These are phyloP conservation scores for Myripristis murdjan DNA, from an alignment of 2,797 vertebrate genomes.

Conservation along the genomic window DNA sequence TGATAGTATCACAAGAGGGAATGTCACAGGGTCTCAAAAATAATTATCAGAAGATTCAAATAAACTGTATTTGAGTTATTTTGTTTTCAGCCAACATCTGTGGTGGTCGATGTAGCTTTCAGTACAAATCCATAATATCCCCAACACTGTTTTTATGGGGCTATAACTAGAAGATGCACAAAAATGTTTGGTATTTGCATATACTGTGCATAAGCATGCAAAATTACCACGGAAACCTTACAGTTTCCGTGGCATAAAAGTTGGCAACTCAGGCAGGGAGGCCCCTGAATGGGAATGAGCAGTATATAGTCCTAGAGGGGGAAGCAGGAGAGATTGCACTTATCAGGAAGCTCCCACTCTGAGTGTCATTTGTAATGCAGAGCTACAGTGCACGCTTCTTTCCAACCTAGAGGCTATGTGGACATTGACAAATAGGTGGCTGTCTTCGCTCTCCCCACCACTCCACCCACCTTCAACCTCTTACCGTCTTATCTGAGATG, in stretches of 20 bases:
- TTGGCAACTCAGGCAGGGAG: background rate
- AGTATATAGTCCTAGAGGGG: conserved; percentile 32
- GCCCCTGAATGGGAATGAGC: conserved; percentile 36
- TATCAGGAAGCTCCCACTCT: conserved; percentile 65
- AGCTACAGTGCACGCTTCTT: conserved; percentile 37
- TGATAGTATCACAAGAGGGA: too few relatives aligned
- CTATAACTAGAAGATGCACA: too few relatives aligned
- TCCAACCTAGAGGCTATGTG: conserved; percentile 44
- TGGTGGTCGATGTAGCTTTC: too few relatives aligned
- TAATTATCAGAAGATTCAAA: too few relatives aligned
- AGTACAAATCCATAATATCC: too few relatives aligned
- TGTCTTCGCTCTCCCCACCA: conserved; percentile 5
- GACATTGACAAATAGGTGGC: conserved; percentile 70
- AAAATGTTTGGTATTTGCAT: too few relatives aligned
- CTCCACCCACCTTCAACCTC: conserved; percentile 5
- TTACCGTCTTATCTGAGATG: conserved; percentile 54
- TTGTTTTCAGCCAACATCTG: too few relatives aligned
- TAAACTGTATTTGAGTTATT: too few relatives aligned
- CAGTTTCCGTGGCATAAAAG: background rate
- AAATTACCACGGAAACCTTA: conserved; percentile 16
- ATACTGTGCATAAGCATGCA: too few relatives aligned
- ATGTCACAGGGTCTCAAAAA: too few relatives aligned
- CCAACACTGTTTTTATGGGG: too few relatives aligned
- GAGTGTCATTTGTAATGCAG: conserved; percentile 65
- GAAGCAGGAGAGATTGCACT: conserved; percentile 55